phyloP scores from a whole-genome alignment of 2,797 vertebrate species.

The Alfaro cultratus region DNA sequence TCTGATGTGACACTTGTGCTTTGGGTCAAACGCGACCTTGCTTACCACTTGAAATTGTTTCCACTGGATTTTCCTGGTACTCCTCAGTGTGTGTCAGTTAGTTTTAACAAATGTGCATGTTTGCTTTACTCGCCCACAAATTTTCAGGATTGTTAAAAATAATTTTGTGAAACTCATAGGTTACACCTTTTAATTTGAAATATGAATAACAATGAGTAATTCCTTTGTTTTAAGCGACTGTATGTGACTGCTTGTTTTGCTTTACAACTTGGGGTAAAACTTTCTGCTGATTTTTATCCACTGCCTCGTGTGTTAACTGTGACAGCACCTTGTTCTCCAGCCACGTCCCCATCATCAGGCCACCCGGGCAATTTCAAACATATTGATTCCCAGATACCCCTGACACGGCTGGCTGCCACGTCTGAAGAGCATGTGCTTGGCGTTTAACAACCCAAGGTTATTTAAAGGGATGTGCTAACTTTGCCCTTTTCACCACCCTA shows the following conservation, averaged over 20 bases:
- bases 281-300: not conserved
- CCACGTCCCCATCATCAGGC: constrained; percentile 47
- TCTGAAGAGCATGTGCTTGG: constrained; percentile 65
- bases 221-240: not conserved
- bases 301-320: constrained; percentile 37
- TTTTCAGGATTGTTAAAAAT: not conserved
- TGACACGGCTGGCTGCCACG: constrained; percentile 65
- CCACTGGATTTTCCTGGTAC: not conserved
- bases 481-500: constrained; percentile 70
- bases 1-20: constrained; percentile 33
- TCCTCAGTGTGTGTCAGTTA: not conserved
- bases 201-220: not conserved
- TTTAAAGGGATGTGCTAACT: constrained; percentile 82
- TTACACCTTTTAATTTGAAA: not conserved
- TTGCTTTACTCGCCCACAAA: not conserved
- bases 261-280: constrained; percentile 30
- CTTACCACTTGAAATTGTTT: constrained; percentile 5
- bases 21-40: constrained; percentile 37
- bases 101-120: not conserved
- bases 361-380: constrained; percentile 67
- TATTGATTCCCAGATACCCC: constrained; percentile 64
- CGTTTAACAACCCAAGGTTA: constrained; percentile 76
- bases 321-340: constrained; percentile 47
- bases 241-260: constrained; percentile 14
- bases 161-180: not conserved